Conservation (phyloP, 2,113 vertebrate species). For the Chitala chitala region DNA sequence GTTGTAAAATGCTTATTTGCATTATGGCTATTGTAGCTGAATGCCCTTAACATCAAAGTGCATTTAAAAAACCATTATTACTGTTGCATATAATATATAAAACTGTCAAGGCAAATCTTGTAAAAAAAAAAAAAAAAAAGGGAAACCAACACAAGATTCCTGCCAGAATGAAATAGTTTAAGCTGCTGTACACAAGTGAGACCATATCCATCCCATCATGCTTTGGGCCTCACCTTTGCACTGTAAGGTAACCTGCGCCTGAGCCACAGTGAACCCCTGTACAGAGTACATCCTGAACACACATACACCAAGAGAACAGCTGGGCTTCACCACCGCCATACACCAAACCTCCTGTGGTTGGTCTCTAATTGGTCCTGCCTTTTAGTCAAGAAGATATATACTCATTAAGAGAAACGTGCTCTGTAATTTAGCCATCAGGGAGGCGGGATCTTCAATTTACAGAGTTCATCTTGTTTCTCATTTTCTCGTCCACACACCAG, state of each 20-base stretch:
- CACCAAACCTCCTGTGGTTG: slow-evolving; percentile 27
- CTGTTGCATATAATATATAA: background rate
- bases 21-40: background rate
- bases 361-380: slow-evolving; percentile 46
- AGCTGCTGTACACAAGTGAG: no score
- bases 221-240: no score
- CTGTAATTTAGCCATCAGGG: slow-evolving; percentile 61
- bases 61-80: background rate
- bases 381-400: slow-evolving; percentile 47
- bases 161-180: no score
- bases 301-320: background rate
- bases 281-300: background rate
- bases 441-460: slow-evolving; percentile 46
- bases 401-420: slow-evolving; percentile 50
- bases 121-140: background rate
- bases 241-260: background rate
- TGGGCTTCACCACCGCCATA: background rate
- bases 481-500: slow-evolving; percentile 56
- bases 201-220: no score
- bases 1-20: background rate
- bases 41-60: background rate
- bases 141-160: no score
- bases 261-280: background rate
- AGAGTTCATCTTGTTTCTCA: slow-evolving; percentile 53
- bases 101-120: background rate